Evolutionary conservation across 2,888 invertebrate genomes (phyloP).

Genomic region (Tipula confusa): DNA sequence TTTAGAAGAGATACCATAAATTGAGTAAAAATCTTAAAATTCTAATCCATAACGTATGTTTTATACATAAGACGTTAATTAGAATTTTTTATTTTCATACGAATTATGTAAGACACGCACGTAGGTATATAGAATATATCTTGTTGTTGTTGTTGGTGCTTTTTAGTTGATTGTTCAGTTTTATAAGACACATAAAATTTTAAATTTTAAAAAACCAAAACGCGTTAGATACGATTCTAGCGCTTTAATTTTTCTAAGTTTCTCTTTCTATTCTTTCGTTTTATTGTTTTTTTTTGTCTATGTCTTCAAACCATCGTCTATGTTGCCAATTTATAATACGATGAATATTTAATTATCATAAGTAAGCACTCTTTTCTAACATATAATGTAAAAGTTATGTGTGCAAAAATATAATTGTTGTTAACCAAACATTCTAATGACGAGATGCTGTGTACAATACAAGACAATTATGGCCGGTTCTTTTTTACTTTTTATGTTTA

Average conservation of each 20-base stretch:
- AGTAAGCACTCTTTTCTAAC: not conserved
- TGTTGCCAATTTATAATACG: not conserved
- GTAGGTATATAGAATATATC: not conserved
- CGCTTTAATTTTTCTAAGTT: not conserved
- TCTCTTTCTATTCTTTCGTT: not conserved
- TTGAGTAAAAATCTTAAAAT: not conserved
- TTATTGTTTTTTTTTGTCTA: not conserved
- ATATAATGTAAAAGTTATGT: too few species aligned
- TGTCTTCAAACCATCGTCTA: not conserved
- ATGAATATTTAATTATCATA: not conserved
- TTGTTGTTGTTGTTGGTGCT: not conserved
- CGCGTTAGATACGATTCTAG: not conserved
- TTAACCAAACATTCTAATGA: not conserved
- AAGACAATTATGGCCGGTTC: not conserved
- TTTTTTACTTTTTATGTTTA: not conserved
- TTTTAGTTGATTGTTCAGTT: not conserved
- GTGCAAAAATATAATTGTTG: not conserved
- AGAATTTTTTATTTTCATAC: not conserved
- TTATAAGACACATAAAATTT: not conserved
- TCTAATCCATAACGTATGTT: not conserved
- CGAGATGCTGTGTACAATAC: constrained; percentile 1
- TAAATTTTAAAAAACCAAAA: constrained; percentile 12
- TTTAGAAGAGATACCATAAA: not conserved
- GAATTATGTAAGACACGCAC: constrained; percentile 25
- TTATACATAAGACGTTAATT: not conserved